phyloP scores from a whole-genome alignment of 92 coral and sea anemone genomes.

The Zoanthus gigantus region DNA sequence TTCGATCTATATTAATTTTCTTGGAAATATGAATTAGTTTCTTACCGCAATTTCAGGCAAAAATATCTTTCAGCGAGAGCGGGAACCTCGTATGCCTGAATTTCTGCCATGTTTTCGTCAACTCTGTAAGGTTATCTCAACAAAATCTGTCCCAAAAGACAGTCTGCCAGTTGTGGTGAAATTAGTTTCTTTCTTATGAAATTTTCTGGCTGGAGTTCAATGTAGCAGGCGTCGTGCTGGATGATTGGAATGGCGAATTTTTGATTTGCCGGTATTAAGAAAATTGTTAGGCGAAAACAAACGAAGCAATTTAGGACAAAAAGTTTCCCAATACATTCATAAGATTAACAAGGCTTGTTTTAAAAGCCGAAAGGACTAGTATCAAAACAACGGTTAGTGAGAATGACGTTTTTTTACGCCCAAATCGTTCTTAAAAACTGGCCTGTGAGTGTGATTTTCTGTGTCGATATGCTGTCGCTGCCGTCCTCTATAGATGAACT shows the following conservation, averaged over 20 bases:
- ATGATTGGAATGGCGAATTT: neutral
- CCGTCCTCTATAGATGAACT: neutral
- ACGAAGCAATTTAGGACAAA: neutral
- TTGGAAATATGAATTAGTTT: neutral
- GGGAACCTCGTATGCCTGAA: neutral
- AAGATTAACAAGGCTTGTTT: neutral
- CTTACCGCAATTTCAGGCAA: neutral
- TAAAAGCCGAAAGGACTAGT: neutral
- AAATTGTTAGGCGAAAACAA: neutral
- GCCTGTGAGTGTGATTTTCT: neutral
- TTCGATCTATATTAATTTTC: neutral
- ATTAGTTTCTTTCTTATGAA: neutral
- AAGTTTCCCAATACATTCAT: neutral
- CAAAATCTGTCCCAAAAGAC: neutral
- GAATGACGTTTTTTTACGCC: neutral
- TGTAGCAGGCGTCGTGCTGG: neutral
- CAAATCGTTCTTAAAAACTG: neutral
- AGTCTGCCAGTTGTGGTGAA: conserved; percentile 9
- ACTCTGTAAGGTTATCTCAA: neutral
- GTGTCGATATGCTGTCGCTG: neutral
- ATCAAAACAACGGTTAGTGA: neutral
- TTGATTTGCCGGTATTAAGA: neutral
- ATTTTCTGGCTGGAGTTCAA: neutral
- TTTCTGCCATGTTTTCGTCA: neutral
- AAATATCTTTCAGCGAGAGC: neutral